Conservation (phyloP, 2,113 vertebrate genomes). For the Clarias macrocephalus region DNA sequence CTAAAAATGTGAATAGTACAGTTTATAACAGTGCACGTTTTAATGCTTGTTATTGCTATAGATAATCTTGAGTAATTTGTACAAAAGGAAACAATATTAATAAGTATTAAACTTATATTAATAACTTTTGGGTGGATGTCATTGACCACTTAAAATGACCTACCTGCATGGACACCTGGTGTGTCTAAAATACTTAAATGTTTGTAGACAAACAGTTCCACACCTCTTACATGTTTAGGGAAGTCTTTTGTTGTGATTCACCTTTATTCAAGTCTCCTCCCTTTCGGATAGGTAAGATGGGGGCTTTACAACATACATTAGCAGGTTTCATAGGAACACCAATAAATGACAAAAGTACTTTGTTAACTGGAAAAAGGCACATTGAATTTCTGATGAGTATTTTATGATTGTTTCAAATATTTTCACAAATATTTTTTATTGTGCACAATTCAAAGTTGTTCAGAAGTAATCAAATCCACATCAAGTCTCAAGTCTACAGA, state of each 20-base stretch:
- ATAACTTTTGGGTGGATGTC: constrained; percentile 8
- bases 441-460: not conserved
- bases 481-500: not conserved
- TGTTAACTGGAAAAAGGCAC: not conserved
- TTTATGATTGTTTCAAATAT: not conserved
- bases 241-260: constrained; percentile 15
- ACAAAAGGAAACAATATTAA: not conserved
- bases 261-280: constrained; percentile 1
- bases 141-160: constrained; percentile 21
- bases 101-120: not conserved
- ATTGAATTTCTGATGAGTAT: not conserved
- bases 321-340: not conserved
- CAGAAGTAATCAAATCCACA: not conserved
- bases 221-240: constrained; percentile 27
- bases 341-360: not conserved
- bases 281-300: constrained; percentile 5
- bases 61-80: not conserved
- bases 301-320: not conserved
- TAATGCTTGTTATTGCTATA: not conserved
- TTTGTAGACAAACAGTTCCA: constrained; percentile 36
- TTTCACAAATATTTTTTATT: not conserved
- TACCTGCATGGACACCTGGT: constrained; percentile 37
- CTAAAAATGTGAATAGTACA: not conserved
- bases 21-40: not conserved
- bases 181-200: constrained; percentile 38